Percentiles rank a stretch among this genome's conserved stretches.
Evolutionary conservation across 2,888 invertebrate genomes (phyloP).

Genomic region (Dynastes tityus): DNA sequence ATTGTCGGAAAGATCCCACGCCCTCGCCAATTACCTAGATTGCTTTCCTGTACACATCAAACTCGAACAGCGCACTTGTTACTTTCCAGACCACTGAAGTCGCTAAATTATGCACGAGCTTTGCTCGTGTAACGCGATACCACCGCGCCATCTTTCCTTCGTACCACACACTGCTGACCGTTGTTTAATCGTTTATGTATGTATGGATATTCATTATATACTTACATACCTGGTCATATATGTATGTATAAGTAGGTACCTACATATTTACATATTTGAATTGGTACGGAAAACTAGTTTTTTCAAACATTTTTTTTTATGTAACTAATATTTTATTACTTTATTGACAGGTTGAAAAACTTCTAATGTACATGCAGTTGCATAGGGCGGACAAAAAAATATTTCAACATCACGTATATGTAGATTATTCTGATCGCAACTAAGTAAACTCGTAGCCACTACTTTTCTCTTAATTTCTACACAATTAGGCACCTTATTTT

Average conservation of each 20-base stretch:
- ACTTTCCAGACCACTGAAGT: constrained; percentile 56
- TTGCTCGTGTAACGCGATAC: constrained; percentile 53
- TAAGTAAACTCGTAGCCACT: too few relatives aligned
- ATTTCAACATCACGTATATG: too few relatives aligned
- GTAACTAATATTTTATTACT: too few relatives aligned
- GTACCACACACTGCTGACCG: constrained; percentile 23
- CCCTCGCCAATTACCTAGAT: constrained; percentile 65
- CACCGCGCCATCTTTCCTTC: constrained; percentile 39
- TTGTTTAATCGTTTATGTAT: constrained; percentile 31
- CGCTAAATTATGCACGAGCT: constrained; percentile 59
- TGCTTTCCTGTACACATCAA: constrained; percentile 62
- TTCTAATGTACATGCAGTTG: too few relatives aligned
- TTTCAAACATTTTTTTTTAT: too few relatives aligned
- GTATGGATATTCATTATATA: neutral
- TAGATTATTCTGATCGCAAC: too few relatives aligned
- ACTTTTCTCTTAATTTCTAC: too few relatives aligned
- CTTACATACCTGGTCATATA: neutral
- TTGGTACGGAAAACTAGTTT: too few relatives aligned
- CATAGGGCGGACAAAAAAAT: too few relatives aligned
- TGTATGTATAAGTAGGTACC: neutral
- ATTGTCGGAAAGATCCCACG: constrained; percentile 63
- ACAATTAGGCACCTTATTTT: too few relatives aligned
- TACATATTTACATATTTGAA: too few relatives aligned
- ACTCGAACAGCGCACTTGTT: constrained; percentile 59
- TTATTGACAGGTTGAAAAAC: too few relatives aligned